phyloP scores from a whole-genome alignment of 2,888 invertebrate genomes.

The Laothoe populi region DNA sequence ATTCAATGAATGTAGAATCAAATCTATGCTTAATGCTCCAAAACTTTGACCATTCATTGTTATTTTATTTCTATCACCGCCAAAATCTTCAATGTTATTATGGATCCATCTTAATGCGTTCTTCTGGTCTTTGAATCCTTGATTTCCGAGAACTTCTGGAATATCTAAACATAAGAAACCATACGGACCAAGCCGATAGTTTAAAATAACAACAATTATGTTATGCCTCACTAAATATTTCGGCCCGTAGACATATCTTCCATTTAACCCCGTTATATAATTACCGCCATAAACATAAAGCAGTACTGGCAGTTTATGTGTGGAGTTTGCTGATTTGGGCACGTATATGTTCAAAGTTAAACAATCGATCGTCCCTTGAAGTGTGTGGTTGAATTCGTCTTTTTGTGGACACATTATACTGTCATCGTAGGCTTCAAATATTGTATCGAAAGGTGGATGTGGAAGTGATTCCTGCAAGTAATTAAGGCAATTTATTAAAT shows the following conservation, averaged over 20 bases:
- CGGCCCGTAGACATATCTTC: slow-evolving; percentile 41
- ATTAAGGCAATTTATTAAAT: background rate
- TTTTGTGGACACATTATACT: slow-evolving; percentile 40
- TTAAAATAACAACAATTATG: slow-evolving; percentile 43
- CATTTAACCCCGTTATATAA: slow-evolving; percentile 38
- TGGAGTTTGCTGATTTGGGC: slow-evolving; percentile 18
- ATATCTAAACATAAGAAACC: slow-evolving; percentile 43
- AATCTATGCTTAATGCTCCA: slow-evolving; percentile 41
- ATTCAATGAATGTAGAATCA: slow-evolving; percentile 34
- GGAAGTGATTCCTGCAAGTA: slow-evolving; percentile 29
- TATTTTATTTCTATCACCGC: slow-evolving; percentile 46
- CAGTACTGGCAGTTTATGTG: slow-evolving; percentile 24
- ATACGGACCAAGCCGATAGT: slow-evolving; percentile 41
- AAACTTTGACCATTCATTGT: slow-evolving; percentile 49
- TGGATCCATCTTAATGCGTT: slow-evolving; percentile 50
- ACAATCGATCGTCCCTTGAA: slow-evolving; percentile 76
- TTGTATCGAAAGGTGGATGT: slow-evolving; percentile 35
- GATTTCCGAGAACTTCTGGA: slow-evolving; percentile 44
- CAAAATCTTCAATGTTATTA: slow-evolving; percentile 49
- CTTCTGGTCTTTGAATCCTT: slow-evolving; percentile 51
- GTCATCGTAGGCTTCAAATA: slow-evolving; percentile 44
- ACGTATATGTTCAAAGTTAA: slow-evolving; percentile 48
- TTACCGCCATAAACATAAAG: slow-evolving; percentile 27
- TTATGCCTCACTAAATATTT: slow-evolving; percentile 43
- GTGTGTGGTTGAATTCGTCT: slow-evolving; percentile 44